These are phyloP conservation scores for Drosophila orena DNA, from an alignment of 1,140 invertebrate species.

Conservation along the genomic window DNA sequence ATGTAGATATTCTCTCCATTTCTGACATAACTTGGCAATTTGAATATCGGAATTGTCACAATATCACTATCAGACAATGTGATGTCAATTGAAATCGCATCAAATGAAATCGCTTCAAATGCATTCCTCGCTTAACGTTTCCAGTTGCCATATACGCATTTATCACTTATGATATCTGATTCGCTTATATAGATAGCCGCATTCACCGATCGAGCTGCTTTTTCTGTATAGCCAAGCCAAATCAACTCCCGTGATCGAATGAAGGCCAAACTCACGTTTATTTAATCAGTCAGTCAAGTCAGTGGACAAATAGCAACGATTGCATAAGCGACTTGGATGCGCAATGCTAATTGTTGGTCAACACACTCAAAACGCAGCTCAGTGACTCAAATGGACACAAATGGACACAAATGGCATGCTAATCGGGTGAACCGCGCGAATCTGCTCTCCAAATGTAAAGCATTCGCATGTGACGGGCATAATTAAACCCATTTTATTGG, in stretches of 20 bases:
- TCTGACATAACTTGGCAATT: background rate
- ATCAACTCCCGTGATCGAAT: conserved; percentile 16
- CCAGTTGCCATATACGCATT: conserved; percentile 2
- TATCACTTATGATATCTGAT: background rate
- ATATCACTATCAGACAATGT: background rate
- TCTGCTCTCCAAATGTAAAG: conserved; percentile 65
- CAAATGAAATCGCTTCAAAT: background rate
- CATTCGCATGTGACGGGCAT: conserved; percentile 74
- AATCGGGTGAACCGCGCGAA: conserved; percentile 45
- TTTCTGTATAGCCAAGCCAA: background rate
- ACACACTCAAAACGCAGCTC: conserved; percentile 28
- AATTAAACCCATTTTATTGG: conserved; percentile 65
- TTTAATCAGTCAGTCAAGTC: conserved; percentile 38
- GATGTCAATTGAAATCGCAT: background rate
- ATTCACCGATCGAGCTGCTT: conserved; percentile 6
- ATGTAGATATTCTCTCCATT: background rate
- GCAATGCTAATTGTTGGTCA: conserved; percentile 63
- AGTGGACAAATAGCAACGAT: conserved; percentile 23
- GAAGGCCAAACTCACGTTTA: conserved; percentile 31
- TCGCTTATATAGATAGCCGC: background rate
- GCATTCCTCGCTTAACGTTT: background rate
- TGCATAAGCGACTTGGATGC: conserved; percentile 42
- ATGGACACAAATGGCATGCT: conserved; percentile 60
- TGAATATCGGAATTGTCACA: background rate
- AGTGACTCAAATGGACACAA: conserved; percentile 42